Evolutionary conservation across 2,113 vertebrate species (phyloP), one percentile per base, ranked within the genome.

Genomic region (Blennius ocellaris): DNA sequence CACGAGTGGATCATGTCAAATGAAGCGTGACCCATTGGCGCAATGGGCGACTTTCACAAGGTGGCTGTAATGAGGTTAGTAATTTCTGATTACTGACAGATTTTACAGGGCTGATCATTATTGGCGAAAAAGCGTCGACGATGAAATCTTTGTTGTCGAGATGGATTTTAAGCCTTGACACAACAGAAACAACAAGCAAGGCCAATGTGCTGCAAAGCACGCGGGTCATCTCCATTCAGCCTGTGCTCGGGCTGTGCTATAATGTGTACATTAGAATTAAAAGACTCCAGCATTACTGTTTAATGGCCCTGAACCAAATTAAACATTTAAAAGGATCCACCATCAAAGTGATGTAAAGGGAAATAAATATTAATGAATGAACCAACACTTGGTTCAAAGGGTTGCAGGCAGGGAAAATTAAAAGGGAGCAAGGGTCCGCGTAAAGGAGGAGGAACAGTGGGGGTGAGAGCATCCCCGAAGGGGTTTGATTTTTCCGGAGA

Each of bases 291-390:
- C 86, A 85, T 91, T 81, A 87, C 80, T 82, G 87, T 87, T 92
- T 90, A 87, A 91, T 90, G 86, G 73, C 58, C 73, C 65, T 69
- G 74, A 90, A 85, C 69, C 71, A 70, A 83, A 89, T 92, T 57
- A 91, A 92, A 90, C 78, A 91, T 92, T 91, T 85, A 89, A 85
- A 80, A 83, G 74, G 79, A 79, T 79, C 45, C 63, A 69, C 77
- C 77, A 89, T 89, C 82, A 84, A 78, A 85, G 87, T 61, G 64
- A 87, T 70, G 76, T 76, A 83, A 90, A 87, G 68, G 52, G 30
- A 66, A 80, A 87, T 91, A 69, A 83, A 90, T 93, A 91, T 92
- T 86, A 78, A 92, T 92, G 83, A 82, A 82, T 50, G 66, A 80
- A 68, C 69, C 70, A 72, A 71, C 12, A 73, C 78, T 87, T 88